phyloP scores from a whole-genome alignment of 2,113 vertebrate genomes.

The Eptesicus fuscus region DNA sequence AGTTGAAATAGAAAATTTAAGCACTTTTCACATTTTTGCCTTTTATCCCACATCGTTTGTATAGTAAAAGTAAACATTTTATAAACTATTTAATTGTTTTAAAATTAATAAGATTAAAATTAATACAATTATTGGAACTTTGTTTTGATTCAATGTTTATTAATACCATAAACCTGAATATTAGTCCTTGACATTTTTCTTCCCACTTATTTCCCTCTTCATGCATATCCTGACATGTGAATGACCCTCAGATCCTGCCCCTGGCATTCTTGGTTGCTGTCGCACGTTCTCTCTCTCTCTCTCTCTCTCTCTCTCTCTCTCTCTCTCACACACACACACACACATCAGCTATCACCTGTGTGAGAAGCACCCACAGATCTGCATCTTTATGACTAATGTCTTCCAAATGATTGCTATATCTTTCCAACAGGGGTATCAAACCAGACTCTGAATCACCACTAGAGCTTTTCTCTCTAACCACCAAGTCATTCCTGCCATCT shows the following conservation, averaged over 20 bases:
- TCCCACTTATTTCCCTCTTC: background rate
- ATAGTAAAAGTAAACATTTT: background rate
- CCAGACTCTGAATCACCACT: background rate
- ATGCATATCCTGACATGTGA: background rate
- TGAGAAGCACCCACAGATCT: background rate
- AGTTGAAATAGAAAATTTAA: background rate
- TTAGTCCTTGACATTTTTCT: background rate
- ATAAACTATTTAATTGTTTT: background rate
- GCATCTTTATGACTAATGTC: background rate
- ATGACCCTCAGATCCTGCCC: background rate
- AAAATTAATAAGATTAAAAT: background rate
- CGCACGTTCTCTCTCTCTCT: too few species aligned
- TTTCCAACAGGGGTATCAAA: background rate
- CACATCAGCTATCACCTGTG: background rate
- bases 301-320: background rate
- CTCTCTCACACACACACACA: too few species aligned
- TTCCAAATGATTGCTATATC: background rate
- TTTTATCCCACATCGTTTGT: background rate
- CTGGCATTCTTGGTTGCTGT: too few species aligned
- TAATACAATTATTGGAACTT: background rate
- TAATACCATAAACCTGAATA: background rate
- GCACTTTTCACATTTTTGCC: background rate
- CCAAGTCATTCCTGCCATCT: background rate
- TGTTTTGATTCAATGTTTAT: background rate
- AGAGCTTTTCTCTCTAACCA: background rate